Evolutionary conservation across 2,888 invertebrate genomes (phyloP).

Genomic region (Didymodactylos carnosus): DNA sequence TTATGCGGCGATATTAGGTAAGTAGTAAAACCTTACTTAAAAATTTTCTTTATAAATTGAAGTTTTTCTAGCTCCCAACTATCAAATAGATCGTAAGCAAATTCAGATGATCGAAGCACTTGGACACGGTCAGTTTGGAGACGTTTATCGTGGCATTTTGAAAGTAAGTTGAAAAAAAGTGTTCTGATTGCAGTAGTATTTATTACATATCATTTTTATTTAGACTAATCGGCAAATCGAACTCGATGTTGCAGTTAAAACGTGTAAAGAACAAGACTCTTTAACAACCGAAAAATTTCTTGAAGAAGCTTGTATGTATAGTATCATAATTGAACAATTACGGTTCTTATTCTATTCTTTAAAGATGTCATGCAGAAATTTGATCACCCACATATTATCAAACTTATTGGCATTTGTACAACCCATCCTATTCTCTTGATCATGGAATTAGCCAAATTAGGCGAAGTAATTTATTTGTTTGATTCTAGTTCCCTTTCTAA

Average conservation of each 20-base stretch:
- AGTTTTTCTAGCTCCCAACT: not conserved
- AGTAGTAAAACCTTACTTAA: too few species aligned
- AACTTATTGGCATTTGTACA: conserved; percentile 80
- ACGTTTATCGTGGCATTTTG: conserved; percentile 72
- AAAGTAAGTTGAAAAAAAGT: conserved; percentile 26
- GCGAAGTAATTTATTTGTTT: conserved; percentile 43
- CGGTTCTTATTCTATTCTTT: conserved; percentile 16
- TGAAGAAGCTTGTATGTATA: conserved; percentile 79
- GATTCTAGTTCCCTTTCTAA: not conserved
- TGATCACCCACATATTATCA: conserved; percentile 90
- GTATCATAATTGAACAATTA: too few species aligned
- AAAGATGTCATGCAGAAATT: conserved; percentile 96
- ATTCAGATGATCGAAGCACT: conserved; percentile 70
- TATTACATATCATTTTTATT: not conserved
- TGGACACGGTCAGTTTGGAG: conserved; percentile 94
- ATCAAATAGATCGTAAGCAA: conserved; percentile 49
- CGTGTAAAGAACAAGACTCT: conserved; percentile 49
- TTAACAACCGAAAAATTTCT: conserved; percentile 44
- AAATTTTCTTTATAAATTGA: too few species aligned
- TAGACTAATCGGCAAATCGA: not conserved
- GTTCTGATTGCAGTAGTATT: not conserved
- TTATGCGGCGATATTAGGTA: too few species aligned
- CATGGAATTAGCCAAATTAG: conserved; percentile 84
- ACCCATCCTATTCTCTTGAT: conserved; percentile 87
- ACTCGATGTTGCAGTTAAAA: conserved; percentile 58